Conservation (phyloP, 2,113 vertebrate genomes). For the Phoenicopterus ruber region DNA sequence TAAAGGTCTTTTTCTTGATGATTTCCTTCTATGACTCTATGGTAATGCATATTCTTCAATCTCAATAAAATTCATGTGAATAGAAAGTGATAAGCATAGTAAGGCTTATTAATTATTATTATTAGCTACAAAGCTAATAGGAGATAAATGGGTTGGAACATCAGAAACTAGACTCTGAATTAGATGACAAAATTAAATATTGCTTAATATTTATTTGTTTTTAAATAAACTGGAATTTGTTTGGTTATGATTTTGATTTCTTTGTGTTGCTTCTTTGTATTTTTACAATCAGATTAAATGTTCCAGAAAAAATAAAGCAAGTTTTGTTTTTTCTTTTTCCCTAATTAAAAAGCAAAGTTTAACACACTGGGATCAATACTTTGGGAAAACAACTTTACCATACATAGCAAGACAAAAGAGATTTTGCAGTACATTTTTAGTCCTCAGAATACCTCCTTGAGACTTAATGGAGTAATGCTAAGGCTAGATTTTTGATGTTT, state of each 20-base stretch:
- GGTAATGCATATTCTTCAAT: not conserved
- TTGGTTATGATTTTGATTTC: not conserved
- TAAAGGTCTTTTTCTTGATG: too few species aligned
- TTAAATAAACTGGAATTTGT: not conserved
- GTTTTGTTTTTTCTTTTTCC: not conserved
- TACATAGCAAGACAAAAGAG: not conserved
- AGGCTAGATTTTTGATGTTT: not conserved
- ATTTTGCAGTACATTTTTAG: not conserved
- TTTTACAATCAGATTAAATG: not conserved
- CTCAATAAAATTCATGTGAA: not conserved
- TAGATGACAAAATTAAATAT: not conserved
- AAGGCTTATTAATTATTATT: not conserved
- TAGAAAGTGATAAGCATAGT: not conserved
- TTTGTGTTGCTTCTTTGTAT: not conserved
- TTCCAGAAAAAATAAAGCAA: not conserved
- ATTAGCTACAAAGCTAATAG: not conserved
- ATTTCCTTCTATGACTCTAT: too few species aligned
- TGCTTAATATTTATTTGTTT: not conserved
- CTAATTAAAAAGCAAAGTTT: not conserved
- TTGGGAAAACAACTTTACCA: not conserved
- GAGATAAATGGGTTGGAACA: not conserved
- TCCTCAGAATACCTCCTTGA: not conserved
- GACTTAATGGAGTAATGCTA: not conserved
- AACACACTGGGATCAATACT: not conserved
- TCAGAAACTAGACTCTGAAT: not conserved